phyloP scores from a whole-genome alignment of 2,113 vertebrate genomes.

The Perca flavescens region DNA sequence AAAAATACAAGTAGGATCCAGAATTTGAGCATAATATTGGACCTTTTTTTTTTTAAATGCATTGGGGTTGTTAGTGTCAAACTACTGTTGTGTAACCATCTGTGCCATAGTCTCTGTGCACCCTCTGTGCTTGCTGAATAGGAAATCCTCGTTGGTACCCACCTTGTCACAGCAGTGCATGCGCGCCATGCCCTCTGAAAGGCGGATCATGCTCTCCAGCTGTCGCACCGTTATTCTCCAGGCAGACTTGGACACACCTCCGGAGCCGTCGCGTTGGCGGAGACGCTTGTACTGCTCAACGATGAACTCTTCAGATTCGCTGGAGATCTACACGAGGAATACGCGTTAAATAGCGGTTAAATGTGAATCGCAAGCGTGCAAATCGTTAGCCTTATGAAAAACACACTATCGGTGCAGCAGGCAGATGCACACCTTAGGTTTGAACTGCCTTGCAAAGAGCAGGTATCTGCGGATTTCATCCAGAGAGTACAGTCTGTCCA shows the following conservation, averaged over 20 bases:
- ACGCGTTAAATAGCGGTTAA: background rate
- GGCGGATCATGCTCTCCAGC: conserved; percentile 98
- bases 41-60: too few relatives aligned
- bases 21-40: background rate
- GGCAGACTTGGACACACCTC: conserved; percentile 90
- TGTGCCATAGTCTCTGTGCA: too few relatives aligned
- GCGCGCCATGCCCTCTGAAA: conserved; percentile 96
- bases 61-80: too few relatives aligned
- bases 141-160: background rate
- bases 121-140: background rate
- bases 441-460: conserved; percentile 97
- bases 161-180: conserved; percentile 99
- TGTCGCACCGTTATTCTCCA: conserved; percentile 98
- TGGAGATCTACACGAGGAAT: conserved; percentile 88
- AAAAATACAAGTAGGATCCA: background rate
- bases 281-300: conserved; percentile 98
- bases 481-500: conserved; percentile 93
- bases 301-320: conserved; percentile 97
- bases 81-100: too few relatives aligned
- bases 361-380: background rate
- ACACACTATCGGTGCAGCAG: rapidly evolving
- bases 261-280: conserved; percentile 93
- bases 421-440: conserved; percentile 89
- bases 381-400: background rate
- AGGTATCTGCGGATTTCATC: conserved; percentile 97